Evolutionary conservation across 2,113 vertebrate genomes (phyloP).

Genomic region (Bufo gargarizans): DNA sequence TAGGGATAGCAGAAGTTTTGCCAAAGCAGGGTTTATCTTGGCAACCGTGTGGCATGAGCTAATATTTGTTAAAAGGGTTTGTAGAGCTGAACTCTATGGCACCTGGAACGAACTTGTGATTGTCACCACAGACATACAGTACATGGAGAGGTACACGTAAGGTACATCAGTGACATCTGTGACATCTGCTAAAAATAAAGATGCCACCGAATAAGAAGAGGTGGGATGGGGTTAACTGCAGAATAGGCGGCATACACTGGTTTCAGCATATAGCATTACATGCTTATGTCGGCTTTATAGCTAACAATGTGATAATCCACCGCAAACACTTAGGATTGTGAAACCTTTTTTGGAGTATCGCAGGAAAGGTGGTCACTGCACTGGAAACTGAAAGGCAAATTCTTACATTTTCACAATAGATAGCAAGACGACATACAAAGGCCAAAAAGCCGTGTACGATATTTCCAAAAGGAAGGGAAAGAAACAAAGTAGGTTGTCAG

Average conservation of each 20-base stretch:
- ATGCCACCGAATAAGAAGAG: too few species aligned
- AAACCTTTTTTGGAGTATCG: background rate
- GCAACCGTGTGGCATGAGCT: conserved; percentile 46
- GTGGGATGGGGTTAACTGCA: background rate
- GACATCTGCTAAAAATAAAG: background rate
- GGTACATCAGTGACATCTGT: background rate
- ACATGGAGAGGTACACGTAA: background rate
- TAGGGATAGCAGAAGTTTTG: conserved; percentile 41
- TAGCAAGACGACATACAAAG: background rate
- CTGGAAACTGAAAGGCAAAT: background rate
- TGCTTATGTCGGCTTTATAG: background rate
- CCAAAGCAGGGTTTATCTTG: conserved; percentile 52
- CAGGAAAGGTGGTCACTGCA: background rate
- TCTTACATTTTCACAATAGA: background rate
- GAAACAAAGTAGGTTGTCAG: background rate
- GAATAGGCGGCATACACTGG: background rate
- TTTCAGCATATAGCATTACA: background rate
- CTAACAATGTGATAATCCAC: background rate
- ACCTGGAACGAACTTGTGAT: conserved; percentile 22
- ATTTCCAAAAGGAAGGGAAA: background rate
- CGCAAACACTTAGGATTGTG: background rate
- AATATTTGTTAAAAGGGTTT: conserved; percentile 58
- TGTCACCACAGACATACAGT: conserved; percentile 8
- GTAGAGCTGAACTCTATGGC: conserved; percentile 43
- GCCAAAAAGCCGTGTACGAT: background rate